phyloP scores from a whole-genome alignment of 2,113 vertebrate species.

The Edolisoma coerulescens region DNA sequence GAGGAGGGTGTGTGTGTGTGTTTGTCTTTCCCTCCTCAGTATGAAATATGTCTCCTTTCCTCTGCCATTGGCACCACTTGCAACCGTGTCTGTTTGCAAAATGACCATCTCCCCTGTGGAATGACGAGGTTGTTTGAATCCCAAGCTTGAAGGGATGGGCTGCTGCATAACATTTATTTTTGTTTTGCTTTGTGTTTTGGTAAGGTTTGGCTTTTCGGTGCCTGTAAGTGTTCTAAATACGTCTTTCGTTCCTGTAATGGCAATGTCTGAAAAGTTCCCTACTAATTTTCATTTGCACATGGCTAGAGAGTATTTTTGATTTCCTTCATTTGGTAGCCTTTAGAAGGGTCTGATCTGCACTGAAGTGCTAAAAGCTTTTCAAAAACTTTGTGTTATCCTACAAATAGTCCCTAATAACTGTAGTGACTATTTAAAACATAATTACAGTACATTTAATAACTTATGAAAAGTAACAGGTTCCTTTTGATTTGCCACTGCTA shows the following conservation, averaged over 20 bases:
- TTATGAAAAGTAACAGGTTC: background rate
- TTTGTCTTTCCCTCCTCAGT: slow-evolving; percentile 58
- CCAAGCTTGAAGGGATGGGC: slow-evolving; percentile 3
- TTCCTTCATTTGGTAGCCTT: background rate
- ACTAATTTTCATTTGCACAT: background rate
- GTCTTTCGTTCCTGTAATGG: background rate
- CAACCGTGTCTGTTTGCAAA: background rate
- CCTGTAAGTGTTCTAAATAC: background rate
- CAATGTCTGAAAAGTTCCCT: background rate
- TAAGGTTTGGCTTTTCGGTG: background rate
- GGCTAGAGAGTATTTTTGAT: background rate
- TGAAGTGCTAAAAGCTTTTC: background rate
- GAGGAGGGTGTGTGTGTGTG: background rate
- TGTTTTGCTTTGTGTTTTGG: background rate
- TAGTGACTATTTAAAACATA: background rate
- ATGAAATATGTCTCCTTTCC: slow-evolving; percentile 52
- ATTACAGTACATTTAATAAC: background rate
- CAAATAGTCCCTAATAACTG: background rate
- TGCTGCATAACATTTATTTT: background rate
- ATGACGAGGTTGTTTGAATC: background rate
- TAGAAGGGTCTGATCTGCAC: background rate
- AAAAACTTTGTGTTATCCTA: background rate
- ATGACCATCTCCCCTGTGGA: background rate
- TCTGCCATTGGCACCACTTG: background rate
- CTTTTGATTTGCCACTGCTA: background rate